Percentiles rank a stretch among this genome's conserved stretches.
These are phyloP conservation scores for Belgica antarctica DNA, from an alignment of 2,888 invertebrate genomes.

Conservation along the genomic window DNA sequence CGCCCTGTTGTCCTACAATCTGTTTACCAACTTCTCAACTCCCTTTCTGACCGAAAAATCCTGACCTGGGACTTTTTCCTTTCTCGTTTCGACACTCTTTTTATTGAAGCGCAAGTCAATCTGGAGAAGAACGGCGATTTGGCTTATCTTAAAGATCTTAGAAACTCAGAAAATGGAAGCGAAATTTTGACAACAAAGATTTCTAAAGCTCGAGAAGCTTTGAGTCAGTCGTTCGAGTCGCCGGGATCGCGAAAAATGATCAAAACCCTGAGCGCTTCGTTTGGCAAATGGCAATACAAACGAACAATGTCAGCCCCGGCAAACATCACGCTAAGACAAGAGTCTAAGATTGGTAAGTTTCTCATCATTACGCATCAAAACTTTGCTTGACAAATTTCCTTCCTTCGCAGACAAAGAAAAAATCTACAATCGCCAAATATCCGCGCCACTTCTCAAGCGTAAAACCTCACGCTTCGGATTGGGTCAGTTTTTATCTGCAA, in stretches of 20 bases:
- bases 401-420: constrained; percentile 73
- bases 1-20: constrained; percentile 95
- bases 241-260: constrained; percentile 58
- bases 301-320: constrained; percentile 91
- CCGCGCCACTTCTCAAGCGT: constrained; percentile 90
- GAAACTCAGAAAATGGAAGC: constrained; percentile 82
- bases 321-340: constrained; percentile 72
- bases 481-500: constrained; percentile 70
- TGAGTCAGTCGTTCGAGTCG: constrained; percentile 68
- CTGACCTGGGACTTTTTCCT: constrained; percentile 97
- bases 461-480: constrained; percentile 89
- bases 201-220: constrained; percentile 82
- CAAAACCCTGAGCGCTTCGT: constrained; percentile 80
- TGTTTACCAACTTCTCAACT: constrained; percentile 90
- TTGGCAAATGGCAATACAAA: constrained; percentile 94
- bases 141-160: constrained; percentile 78
- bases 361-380: not conserved
- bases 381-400: not conserved
- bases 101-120: constrained; percentile 93
- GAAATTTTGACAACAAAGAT: constrained; percentile 84
- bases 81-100: constrained; percentile 91
- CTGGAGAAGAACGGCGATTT: constrained; percentile 82
- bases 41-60: constrained; percentile 83
- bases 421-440: constrained; percentile 86
- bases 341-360: constrained; percentile 64